A percentile compares a stretch with the other conserved stretches of the same genome.
These are phyloP conservation scores for Ophiothrix spiculata DNA, from an alignment of 35 echinoderm and acorn worm species.

Conservation along the genomic window DNA sequence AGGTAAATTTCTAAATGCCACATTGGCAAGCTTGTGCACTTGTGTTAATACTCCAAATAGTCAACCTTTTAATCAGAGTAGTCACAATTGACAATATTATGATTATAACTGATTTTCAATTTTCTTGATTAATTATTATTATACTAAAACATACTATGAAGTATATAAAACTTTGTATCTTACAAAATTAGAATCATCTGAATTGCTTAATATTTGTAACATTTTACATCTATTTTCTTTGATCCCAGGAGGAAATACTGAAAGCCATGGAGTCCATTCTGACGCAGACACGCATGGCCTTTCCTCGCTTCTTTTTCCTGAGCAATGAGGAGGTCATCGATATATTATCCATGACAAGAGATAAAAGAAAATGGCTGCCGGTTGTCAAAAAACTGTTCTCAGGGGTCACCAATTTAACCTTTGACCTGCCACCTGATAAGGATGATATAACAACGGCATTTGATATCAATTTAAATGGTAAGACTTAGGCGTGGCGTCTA, in stretches of 20 bases:
- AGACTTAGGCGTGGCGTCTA: no score
- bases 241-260: conserved; percentile 74
- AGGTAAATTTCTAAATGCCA: no score
- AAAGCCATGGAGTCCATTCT: conserved; percentile 44
- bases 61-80: no score
- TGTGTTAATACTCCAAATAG: no score
- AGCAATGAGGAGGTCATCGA: conserved; percentile 80
- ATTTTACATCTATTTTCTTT: neutral
- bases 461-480: conserved; percentile 90
- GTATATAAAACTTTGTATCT: no score
- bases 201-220: no score
- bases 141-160: no score
- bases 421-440: conserved; percentile 38
- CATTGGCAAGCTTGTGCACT: no score
- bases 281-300: conserved; percentile 49
- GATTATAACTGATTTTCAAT: no score
- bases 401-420: conserved; percentile 46
- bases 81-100: no score
- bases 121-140: no score
- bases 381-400: conserved; percentile 67
- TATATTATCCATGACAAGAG: conserved; percentile 55
- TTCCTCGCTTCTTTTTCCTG: conserved; percentile 83
- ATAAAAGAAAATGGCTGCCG: conserved; percentile 71
- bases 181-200: neutral
- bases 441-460: conserved; percentile 48